phyloP scores from a whole-genome alignment of 2,888 invertebrate genomes.

The Acleris literana region DNA sequence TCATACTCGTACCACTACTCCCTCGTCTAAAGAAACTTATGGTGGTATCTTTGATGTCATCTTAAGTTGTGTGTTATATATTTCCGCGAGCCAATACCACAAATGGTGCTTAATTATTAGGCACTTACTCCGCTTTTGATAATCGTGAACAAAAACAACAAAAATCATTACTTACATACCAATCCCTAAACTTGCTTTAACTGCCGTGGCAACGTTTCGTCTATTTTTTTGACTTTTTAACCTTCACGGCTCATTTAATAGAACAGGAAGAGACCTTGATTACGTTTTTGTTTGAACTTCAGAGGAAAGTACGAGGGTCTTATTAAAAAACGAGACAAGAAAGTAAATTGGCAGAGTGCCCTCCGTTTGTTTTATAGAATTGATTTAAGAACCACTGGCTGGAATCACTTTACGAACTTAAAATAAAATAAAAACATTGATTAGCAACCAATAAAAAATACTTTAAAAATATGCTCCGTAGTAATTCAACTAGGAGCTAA shows the following conservation, averaged over 20 bases:
- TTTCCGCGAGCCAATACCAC: not conserved
- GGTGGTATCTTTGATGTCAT: not conserved
- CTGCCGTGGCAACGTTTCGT: conserved; percentile 7
- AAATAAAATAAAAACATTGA: conserved; percentile 8
- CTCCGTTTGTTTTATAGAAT: conserved; percentile 26
- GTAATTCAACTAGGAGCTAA: not conserved
- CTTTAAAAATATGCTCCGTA: not conserved
- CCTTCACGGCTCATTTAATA: conserved; percentile 62
- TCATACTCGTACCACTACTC: not conserved
- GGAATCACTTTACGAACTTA: not conserved
- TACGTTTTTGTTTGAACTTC: conserved; percentile 67
- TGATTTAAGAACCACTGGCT: conserved; percentile 18
- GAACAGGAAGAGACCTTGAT: conserved; percentile 61
- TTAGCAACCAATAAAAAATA: conserved; percentile 8
- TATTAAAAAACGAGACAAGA: conserved; percentile 46
- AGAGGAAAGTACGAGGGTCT: conserved; percentile 50
- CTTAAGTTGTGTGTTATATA: not conserved
- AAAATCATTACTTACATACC: not conserved
- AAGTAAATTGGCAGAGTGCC: conserved; percentile 50
- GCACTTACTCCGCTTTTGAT: no score
- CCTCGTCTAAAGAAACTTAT: not conserved
- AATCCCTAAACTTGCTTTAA: not conserved
- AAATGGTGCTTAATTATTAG: no score
- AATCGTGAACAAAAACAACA: not conserved
- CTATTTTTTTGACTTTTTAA: conserved; percentile 51